These are phyloP conservation scores for Dendrocincla tyrannina DNA, from an alignment of 2,797 vertebrate species.

Conservation along the genomic window DNA sequence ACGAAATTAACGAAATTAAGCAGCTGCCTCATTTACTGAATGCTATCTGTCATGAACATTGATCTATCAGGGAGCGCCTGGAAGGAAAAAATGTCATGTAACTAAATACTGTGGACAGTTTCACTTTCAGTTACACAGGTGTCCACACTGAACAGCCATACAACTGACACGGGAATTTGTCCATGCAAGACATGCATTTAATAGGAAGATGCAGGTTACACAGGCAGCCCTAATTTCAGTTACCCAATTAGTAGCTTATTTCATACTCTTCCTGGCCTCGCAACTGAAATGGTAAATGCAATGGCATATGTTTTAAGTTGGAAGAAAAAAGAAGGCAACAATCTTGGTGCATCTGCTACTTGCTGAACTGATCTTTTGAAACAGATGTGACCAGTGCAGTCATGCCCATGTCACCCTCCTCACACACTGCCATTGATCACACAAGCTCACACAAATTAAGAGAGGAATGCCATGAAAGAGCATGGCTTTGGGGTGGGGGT, in stretches of 20 bases:
- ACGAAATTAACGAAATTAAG: too few relatives aligned
- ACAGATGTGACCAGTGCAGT: not conserved
- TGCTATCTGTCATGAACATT: conserved; percentile 17
- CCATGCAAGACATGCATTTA: not conserved
- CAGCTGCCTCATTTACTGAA: conserved; percentile 50
- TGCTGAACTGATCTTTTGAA: not conserved
- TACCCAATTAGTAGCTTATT: not conserved
- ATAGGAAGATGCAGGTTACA: not conserved
- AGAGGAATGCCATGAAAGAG: not conserved
- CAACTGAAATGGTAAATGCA: not conserved
- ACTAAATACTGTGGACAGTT: conserved; percentile 16
- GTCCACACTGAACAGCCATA: not conserved
- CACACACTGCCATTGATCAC: not conserved
- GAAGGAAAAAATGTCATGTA: conserved; percentile 53
- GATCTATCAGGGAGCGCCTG: not conserved
- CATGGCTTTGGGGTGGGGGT: not conserved
- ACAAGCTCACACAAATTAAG: not conserved
- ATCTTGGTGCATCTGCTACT: accelerated
- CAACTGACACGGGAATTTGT: not conserved
- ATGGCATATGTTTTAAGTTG: not conserved
- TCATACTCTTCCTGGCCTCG: not conserved
- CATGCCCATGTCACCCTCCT: not conserved
- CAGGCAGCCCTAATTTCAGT: not conserved
- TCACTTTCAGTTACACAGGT: not conserved
- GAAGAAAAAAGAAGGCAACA: not conserved